phyloP scores from a whole-genome alignment of 2,113 vertebrate species.

The Madoqua kirkii region DNA sequence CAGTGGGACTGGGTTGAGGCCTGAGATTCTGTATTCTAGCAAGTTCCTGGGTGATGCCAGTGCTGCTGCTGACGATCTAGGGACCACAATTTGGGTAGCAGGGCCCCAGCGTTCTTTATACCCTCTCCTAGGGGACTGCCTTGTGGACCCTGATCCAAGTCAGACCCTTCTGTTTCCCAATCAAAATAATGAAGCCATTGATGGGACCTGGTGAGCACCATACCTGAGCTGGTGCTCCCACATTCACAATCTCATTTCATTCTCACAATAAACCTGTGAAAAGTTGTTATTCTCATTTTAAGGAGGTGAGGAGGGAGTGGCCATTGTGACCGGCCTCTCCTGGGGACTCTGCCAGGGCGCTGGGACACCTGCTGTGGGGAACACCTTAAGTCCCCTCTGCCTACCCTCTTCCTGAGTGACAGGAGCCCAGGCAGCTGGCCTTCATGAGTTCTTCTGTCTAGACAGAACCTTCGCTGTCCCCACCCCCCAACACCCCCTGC shows the following conservation, averaged over 20 bases:
- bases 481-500: neutral
- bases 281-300: neutral
- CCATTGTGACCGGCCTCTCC: neutral
- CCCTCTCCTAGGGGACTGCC: neutral
- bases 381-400: neutral
- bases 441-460: constrained; percentile 26
- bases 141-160: neutral
- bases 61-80: neutral
- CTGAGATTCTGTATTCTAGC: neutral
- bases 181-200: neutral
- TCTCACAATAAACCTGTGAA: neutral
- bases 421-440: neutral
- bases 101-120: neutral
- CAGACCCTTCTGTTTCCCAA: neutral
- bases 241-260: neutral
- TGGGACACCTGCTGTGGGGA: neutral
- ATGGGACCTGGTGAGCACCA: neutral
- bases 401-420: neutral
- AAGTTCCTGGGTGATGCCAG: neutral
- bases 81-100: neutral
- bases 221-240: neutral
- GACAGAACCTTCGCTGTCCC: neutral
- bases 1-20: neutral
- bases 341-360: neutral
- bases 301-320: neutral